Evolutionary conservation across 2,113 vertebrate species (phyloP).

Genomic region (Oryctolagus cuniculus): mOryCun1.1 NC_091453.1:34137001-34137500

Average conservation of each 20-base stretch:
- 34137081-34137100: conserved; percentile 17
- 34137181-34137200: conserved; percentile 23
- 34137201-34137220: conserved; percentile 45
- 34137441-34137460: conserved; percentile 46
- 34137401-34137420: conserved; percentile 60
- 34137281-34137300: neutral
- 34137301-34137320: neutral
- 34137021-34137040: conserved; percentile 21
- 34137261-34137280: conserved; percentile 36
- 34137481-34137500: conserved; percentile 6
- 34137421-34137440: conserved; percentile 51
- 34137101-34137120: conserved; percentile 45
- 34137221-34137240: conserved; percentile 51
- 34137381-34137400: conserved; percentile 40
- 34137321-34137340: conserved; percentile 35
- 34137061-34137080: neutral
- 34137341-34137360: conserved; percentile 44
- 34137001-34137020: conserved; percentile 26
- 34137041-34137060: conserved; percentile 36
- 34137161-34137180: conserved; percentile 57
- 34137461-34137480: conserved; percentile 25
- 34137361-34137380: conserved; percentile 6
- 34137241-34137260: conserved; percentile 50
- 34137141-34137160: conserved; percentile 28
- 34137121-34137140: neutral